phyloP scores from a whole-genome alignment of 2,113 vertebrate genomes.

The Catharus minimus region DNA sequence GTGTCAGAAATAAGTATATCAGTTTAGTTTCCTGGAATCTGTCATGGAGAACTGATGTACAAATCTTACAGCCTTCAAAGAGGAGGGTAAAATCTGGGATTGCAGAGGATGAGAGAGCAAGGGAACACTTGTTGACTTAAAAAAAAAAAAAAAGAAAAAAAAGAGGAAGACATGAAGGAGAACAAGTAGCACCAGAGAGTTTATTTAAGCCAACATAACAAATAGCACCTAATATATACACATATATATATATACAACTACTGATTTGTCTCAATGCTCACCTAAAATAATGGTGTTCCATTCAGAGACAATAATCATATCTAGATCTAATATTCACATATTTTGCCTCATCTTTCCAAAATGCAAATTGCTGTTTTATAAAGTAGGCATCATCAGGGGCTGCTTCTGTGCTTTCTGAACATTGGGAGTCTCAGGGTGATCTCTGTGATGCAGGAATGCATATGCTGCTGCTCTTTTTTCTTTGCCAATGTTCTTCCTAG shows the following conservation, averaged over 20 bases:
- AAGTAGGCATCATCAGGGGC: not conserved
- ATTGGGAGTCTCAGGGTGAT: not conserved
- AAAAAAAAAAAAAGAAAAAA: not conserved
- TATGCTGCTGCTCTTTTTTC: rapidly evolving
- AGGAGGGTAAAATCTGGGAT: not conserved
- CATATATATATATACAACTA: too few species aligned
- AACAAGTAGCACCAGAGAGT: not conserved
- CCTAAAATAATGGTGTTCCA: rapidly evolving
- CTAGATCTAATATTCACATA: not conserved
- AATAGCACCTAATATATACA: too few species aligned
- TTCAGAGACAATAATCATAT: not conserved
- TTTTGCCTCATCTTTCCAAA: not conserved
- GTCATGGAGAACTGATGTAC: rapidly evolving
- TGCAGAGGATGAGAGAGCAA: not conserved
- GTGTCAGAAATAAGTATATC: not conserved
- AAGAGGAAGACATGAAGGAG: not conserved
- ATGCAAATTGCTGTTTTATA: not conserved
- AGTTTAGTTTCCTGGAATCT: not conserved
- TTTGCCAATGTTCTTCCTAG: not conserved
- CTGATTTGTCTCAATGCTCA: not conserved
- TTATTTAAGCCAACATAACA: not conserved
- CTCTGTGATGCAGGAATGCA: not conserved
- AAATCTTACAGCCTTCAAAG: not conserved
- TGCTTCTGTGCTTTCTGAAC: not conserved
- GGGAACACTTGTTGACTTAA: too few species aligned